A percentile compares a stretch with the other conserved stretches of the same genome.
phyloP scores from a whole-genome alignment of 2,888 invertebrate species.

The Eilema griseolum region DNA sequence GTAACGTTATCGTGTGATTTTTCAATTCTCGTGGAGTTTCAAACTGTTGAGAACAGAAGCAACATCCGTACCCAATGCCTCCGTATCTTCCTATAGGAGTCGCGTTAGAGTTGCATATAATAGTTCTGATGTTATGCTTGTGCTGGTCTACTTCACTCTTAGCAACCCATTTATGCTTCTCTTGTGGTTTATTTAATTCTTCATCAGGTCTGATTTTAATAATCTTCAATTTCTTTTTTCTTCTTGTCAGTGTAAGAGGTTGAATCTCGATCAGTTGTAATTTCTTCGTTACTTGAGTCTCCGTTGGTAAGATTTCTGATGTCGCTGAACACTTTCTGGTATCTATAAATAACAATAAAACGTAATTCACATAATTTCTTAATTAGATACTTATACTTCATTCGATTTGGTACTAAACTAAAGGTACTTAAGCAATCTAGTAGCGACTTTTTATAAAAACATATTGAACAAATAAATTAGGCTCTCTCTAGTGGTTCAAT shows the following conservation, averaged over 20 bases:
- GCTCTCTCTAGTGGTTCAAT: too few species aligned
- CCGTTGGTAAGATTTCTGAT: not conserved
- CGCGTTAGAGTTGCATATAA: constrained; percentile 69
- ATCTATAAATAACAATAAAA: constrained; percentile 19
- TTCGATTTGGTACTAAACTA: too few species aligned
- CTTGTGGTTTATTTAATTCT: constrained; percentile 22
- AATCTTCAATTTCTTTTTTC: constrained; percentile 20
- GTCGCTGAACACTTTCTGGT: not conserved
- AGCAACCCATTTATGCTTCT: constrained; percentile 23
- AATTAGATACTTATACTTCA: too few species aligned
- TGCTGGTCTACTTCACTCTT: constrained; percentile 55
- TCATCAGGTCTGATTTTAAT: constrained; percentile 14
- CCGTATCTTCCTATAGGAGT: constrained; percentile 70
- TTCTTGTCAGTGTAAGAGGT: constrained; percentile 28
- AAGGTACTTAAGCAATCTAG: too few species aligned
- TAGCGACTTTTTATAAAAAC: too few species aligned
- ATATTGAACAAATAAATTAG: too few species aligned
- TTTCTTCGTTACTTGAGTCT: constrained; percentile 3
- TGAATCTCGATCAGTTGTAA: not conserved
- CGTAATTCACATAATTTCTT: not conserved
- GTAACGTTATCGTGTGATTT: constrained; percentile 60
- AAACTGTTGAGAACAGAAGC: constrained; percentile 67
- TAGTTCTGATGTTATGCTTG: constrained; percentile 64
- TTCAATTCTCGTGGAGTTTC: constrained; percentile 65
- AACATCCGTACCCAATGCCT: constrained; percentile 68